Evolutionary conservation across 2,113 vertebrate species (phyloP).

Genomic region (Columba janthina): DNA sequence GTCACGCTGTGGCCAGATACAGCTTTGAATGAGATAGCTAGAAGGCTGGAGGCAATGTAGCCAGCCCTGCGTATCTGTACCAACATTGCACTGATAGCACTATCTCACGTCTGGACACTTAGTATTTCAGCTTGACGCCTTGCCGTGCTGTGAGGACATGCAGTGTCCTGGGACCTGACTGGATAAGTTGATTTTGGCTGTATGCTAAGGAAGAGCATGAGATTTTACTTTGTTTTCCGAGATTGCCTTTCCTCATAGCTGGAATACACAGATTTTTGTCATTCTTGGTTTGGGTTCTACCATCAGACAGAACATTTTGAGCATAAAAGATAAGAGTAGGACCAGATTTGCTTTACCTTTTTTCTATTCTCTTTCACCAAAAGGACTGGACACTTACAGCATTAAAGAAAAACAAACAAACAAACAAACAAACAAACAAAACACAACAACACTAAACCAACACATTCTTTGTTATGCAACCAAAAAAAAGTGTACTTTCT

Average conservation of each 20-base stretch:
- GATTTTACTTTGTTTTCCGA: background rate
- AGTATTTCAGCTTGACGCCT: background rate
- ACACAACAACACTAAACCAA: background rate
- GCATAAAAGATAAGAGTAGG: background rate
- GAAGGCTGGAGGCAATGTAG: background rate
- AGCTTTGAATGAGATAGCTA: background rate
- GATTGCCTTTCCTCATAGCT: background rate
- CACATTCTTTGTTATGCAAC: background rate
- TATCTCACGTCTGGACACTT: background rate
- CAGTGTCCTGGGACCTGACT: background rate
- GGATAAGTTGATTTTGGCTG: background rate
- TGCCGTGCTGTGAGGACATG: background rate
- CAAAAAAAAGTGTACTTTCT: rapidly evolving
- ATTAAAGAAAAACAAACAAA: background rate
- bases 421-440: background rate
- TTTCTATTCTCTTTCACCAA: background rate
- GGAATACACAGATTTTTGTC: background rate
- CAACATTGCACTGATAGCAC: background rate
- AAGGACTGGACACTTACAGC: background rate
- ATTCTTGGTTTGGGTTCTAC: background rate
- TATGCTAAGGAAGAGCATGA: background rate
- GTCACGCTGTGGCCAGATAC: background rate
- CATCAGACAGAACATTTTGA: background rate
- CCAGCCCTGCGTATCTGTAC: background rate
- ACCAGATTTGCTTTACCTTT: background rate